Percentiles rank a stretch among this genome's conserved stretches.
phyloP scores from a whole-genome alignment of 1,140 invertebrate genomes.

The Eriosoma lanigerum region DNA sequence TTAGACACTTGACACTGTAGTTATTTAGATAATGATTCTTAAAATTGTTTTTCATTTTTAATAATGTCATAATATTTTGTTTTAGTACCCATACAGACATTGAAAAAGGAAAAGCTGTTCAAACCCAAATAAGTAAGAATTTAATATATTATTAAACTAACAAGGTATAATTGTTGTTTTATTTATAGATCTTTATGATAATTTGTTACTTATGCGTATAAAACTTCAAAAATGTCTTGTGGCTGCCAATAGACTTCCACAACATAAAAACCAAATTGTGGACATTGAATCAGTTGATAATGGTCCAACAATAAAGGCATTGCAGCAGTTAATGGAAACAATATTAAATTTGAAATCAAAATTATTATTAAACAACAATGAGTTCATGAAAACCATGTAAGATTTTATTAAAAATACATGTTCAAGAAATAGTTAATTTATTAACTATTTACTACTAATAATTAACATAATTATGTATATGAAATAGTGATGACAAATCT shows the following conservation, averaged over 20 bases:
- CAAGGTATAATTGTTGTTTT: not conserved
- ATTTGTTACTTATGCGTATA: slow-evolving; percentile 78
- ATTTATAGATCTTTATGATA: slow-evolving; percentile 72
- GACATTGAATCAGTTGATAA: not conserved
- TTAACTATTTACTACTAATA: not conserved
- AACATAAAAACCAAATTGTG: slow-evolving; percentile 59
- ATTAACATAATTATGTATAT: not conserved
- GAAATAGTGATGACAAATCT: slow-evolving; percentile 51
- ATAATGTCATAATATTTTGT: not conserved
- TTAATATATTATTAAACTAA: not conserved
- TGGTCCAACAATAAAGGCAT: not conserved
- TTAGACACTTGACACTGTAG: too few relatives aligned
- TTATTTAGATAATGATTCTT: too few relatives aligned
- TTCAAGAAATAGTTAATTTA: not conserved
- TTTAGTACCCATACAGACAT: slow-evolving; percentile 56
- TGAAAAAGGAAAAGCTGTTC: slow-evolving; percentile 75
- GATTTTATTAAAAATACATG: slow-evolving; percentile 6
- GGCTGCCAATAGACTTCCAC: slow-evolving; percentile 76
- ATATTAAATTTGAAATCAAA: slow-evolving; percentile 51
- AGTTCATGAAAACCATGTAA: slow-evolving; percentile 57
- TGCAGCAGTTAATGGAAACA: slow-evolving; percentile 44
- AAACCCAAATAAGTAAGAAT: slow-evolving; percentile 67
- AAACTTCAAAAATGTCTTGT: slow-evolving; percentile 78
- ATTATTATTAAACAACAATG: slow-evolving; percentile 53
- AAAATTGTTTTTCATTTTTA: too few relatives aligned